Conservation (phyloP, 2,888 invertebrate species). For the Sarcophaga carnaria region DNA sequence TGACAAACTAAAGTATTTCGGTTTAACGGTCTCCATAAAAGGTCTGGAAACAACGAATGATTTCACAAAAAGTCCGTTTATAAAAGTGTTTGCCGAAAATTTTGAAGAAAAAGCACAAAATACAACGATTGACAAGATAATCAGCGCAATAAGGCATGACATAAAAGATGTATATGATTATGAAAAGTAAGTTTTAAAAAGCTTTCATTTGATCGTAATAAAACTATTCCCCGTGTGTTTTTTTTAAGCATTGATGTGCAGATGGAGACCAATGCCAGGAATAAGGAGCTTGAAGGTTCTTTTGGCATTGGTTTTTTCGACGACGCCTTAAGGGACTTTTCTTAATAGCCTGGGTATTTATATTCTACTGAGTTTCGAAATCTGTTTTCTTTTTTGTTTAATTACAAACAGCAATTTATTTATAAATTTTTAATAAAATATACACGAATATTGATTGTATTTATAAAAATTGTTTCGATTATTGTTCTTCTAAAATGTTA, state of each 20-base stretch:
- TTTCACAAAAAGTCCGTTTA: conserved; percentile 51
- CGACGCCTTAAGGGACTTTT: conserved; percentile 44
- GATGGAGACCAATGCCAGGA: conserved; percentile 29
- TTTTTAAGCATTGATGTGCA: conserved; percentile 31
- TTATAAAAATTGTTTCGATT: neutral
- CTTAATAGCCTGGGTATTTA: neutral
- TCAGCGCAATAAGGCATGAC: conserved; percentile 15
- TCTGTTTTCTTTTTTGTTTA: neutral
- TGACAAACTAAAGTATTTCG: neutral
- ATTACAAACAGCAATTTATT: no score
- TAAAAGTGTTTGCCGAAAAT: conserved; percentile 55
- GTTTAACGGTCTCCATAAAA: conserved; percentile 26
- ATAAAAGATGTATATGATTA: conserved; percentile 3
- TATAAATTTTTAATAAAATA: neutral
- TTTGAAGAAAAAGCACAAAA: conserved; percentile 27
- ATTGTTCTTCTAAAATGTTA: neutral
- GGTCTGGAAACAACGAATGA: conserved; percentile 36
- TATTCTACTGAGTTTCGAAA: neutral
- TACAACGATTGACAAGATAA: conserved; percentile 36
- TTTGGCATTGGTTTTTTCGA: conserved; percentile 39
- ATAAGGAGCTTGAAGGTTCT: neutral
- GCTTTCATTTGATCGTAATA: neutral
- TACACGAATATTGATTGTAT: neutral
- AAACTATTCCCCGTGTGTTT: neutral
- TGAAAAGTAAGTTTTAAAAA: conserved; percentile 18